phyloP scores from a whole-genome alignment of 2,113 vertebrate genomes.

The Marmota monax region DNA sequence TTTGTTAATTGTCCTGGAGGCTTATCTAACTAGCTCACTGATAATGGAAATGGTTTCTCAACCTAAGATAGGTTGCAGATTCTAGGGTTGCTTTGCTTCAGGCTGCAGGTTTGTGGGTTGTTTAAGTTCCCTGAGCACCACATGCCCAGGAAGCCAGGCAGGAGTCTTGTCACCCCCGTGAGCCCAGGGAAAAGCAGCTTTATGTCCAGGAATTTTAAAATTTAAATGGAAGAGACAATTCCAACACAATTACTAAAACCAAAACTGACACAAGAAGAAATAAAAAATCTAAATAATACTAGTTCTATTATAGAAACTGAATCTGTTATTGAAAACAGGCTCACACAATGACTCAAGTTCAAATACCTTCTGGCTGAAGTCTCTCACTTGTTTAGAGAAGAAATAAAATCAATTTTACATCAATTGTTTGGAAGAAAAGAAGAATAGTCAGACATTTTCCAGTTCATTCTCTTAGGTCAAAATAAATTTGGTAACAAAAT shows the following conservation, averaged over 20 bases:
- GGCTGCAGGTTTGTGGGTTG: not conserved
- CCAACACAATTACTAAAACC: not conserved
- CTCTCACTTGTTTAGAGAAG: not conserved
- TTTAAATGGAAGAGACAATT: not conserved
- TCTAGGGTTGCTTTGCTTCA: not conserved
- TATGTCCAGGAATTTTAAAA: conserved; percentile 37
- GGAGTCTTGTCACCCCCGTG: not conserved
- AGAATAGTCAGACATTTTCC: not conserved
- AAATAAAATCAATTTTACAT: conserved; percentile 9
- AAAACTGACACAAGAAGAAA: conserved; percentile 63
- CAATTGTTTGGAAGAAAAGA: conserved; percentile 23
- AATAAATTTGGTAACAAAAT: conserved; percentile 52
- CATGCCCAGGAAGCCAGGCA: not conserved
- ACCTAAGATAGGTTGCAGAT: not conserved
- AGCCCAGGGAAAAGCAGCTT: not conserved
- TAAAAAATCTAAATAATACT: not conserved
- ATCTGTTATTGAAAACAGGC: not conserved
- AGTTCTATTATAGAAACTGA: not conserved
- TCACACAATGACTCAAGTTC: not conserved
- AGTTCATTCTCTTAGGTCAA: not conserved
- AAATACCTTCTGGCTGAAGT: not conserved
- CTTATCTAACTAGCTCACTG: not conserved
- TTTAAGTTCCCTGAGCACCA: not conserved
- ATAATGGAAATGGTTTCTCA: not conserved
- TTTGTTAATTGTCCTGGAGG: not conserved